Percentiles rank a stretch among this genome's conserved stretches.
These are phyloP conservation scores for Sebastes paucispinis DNA, from an alignment of 2,797 vertebrate genomes.

Conservation along the genomic window DNA sequence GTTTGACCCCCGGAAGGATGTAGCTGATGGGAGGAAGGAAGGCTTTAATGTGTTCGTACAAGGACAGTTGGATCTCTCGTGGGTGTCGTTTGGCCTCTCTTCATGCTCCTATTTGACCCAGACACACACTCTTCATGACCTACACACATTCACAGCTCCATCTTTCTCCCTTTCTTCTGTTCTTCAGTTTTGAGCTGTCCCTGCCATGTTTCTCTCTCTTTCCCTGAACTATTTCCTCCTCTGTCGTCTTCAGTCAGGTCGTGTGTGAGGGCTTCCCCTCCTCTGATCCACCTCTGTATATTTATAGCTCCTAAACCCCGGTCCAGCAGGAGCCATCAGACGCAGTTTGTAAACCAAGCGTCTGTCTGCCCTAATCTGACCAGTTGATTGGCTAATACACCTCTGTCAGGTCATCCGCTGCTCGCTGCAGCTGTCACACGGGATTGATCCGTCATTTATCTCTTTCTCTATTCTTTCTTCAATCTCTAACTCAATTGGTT, in stretches of 20 bases:
- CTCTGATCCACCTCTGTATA: conserved; percentile 54
- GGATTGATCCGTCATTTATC: conserved; percentile 1
- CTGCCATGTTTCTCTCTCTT: not conserved
- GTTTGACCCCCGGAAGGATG: conserved; percentile 63
- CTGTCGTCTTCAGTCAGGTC: conserved; percentile 42
- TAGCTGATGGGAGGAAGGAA: conserved; percentile 59
- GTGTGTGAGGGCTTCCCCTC: conserved; percentile 40
- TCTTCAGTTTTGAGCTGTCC: not conserved
- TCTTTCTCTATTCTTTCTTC: not conserved
- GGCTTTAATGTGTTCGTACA: conserved; percentile 42
- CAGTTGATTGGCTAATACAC: conserved; percentile 55
- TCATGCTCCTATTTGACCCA: conserved; percentile 29
- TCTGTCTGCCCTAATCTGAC: conserved; percentile 57
- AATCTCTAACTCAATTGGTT: not conserved
- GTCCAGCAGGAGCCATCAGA: conserved; percentile 30
- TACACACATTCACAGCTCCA: not conserved
- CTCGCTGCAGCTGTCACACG: conserved; percentile 18
- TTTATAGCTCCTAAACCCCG: conserved; percentile 59
- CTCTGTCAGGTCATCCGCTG: conserved; percentile 10
- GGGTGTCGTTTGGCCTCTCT: conserved; percentile 34
- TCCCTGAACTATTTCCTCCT: conserved; percentile 2
- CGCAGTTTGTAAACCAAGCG: conserved; percentile 42
- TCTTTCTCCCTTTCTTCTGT: not conserved
- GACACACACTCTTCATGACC: conserved; percentile 14
- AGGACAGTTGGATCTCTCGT: conserved; percentile 38